Evolutionary conservation across 2,888 invertebrate genomes (phyloP), one percentile per base, ranked within the genome.

Genomic region (Dasypolia templi): DNA sequence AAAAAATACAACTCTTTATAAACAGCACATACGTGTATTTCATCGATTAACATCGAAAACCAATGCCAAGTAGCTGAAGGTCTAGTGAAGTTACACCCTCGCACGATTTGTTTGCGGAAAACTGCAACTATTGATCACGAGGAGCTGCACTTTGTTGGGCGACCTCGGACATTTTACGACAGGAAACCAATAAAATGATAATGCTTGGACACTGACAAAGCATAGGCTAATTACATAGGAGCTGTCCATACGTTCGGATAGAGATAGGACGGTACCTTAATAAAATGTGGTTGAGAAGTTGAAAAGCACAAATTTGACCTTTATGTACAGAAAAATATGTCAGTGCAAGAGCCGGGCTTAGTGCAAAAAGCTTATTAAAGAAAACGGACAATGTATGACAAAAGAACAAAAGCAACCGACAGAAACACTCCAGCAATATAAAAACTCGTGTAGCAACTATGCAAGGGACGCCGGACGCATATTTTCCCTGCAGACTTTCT

Each of bases 181-280:
- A 91, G 95, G 94, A 94, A 95, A 95, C 94, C 91, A 86, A 91
- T 95, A 94, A 95, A 95, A 94, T 91, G 91, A 94, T 95, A 92
- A 92, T 94, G 92, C 93, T 91, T 93, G 92, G 91, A 91, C 92
- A 88, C 89, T 90, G 89, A 93, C 93, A 94, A 94, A 93, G 93
- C 83, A 77, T 89, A 91, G 89, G 91, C 89, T 95, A 95, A 95
- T 93, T 93, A 91, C 84, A 78, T 78, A 61, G 64, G 61, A 67
- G 75, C 72, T 76, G 81, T 86, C 86, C 80, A 86, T 68, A 55
- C 64, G 63, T 84, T 79, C 26, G 9, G 1, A 53, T 63, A 61
- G 19, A 49, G 9, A 29, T 32, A 35, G 68, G 82, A 86, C 66
- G 73, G 11, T 6, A n/a, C 11, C 6, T 46, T 51, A 32, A n/a